A percentile compares a stretch with the other conserved stretches of the same genome.
Conservation (phyloP, 64 coral and sea anemone species). For the Cladopsammia gracilis region DNA sequence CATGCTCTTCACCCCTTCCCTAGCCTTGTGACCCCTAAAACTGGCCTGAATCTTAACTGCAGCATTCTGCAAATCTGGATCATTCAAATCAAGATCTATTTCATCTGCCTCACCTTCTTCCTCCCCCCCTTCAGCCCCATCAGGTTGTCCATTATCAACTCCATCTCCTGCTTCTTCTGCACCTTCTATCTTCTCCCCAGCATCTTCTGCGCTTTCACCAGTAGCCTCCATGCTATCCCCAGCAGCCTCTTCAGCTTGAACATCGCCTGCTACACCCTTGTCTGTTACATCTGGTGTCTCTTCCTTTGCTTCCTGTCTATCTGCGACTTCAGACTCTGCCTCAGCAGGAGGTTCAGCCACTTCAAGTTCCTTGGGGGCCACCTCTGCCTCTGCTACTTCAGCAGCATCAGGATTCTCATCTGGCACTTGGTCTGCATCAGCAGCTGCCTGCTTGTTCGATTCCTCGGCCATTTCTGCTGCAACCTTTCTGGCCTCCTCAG, state of each 20-base stretch:
- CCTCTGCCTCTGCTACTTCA: slow-evolving; percentile 11
- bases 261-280: slow-evolving; percentile 5
- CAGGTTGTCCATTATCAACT: slow-evolving; percentile 28
- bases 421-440: too few relatives aligned
- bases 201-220: not conserved
- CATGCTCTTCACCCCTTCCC: slow-evolving; percentile 72
- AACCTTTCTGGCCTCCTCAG: not conserved
- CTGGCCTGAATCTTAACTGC: slow-evolving; percentile 96
- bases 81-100: slow-evolving; percentile 71
- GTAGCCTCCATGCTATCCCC: not conserved
- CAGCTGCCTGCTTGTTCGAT: not conserved
- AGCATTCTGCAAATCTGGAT: slow-evolving; percentile 86
- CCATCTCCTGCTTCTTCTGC: slow-evolving; percentile 32
- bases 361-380: not conserved
- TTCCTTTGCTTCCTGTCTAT: not conserved
- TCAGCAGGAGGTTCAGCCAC: not conserved
- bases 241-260: not conserved
- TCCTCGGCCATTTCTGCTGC: not conserved
- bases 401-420: not conserved
- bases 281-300: slow-evolving; percentile 1
- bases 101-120: slow-evolving; percentile 30
- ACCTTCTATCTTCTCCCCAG: not conserved
- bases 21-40: slow-evolving; percentile 91
- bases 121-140: not conserved
- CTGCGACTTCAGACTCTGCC: slow-evolving; percentile 17